Evolutionary conservation across 2,797 vertebrate species (phyloP), one percentile per base, ranked within the genome.

Genomic region (Austrolebias charrua): DNA sequence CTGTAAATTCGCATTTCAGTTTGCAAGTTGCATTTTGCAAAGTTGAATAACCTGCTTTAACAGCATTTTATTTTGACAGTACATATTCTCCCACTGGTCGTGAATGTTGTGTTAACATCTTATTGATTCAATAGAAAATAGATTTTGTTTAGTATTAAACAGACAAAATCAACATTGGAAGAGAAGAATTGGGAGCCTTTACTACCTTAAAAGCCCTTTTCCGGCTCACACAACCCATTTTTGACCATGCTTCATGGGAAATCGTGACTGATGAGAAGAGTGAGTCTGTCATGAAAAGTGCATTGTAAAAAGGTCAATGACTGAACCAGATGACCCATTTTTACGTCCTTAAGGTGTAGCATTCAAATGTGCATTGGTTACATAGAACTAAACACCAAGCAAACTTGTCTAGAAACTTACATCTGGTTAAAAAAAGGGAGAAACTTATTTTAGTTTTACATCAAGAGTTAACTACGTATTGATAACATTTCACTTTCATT

Each of bases 301-400:
- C 63, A 73, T 81, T 84, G 75, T 86, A 80, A 86, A 88, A 40
- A 65, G 62, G 76, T 60, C 89, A 90, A 90, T 83, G 89, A 85
- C 78, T 73, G 59, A 72, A 87, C 73, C 82, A 88, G 87, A 89
- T 91, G 86, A 90, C 64, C 28, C 33, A 19, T 87, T 69, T 66
- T n/a, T 11, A 9, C 11, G 38, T 40, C 11, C 11, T 12, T 13
- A 12, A 40, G 10, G 31, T 71, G 50, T 60, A 28, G 63, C 68
- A 58, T 84, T 78, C 83, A 82, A 80, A 75, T 70, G 65, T 78
- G 2, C 2, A 3, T 3, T 20, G 19, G 18, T 16, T 6, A 92
- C 93, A 90, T 51, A 69, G 90, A 92, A 93, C 92, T 82, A 93
- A 93, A 92, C 90, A 87, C 75, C 62, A 53, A 79, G 55, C 49